These are phyloP conservation scores for Picathartes gymnocephalus DNA, from an alignment of 2,113 vertebrate genomes.

Conservation along the genomic window DNA sequence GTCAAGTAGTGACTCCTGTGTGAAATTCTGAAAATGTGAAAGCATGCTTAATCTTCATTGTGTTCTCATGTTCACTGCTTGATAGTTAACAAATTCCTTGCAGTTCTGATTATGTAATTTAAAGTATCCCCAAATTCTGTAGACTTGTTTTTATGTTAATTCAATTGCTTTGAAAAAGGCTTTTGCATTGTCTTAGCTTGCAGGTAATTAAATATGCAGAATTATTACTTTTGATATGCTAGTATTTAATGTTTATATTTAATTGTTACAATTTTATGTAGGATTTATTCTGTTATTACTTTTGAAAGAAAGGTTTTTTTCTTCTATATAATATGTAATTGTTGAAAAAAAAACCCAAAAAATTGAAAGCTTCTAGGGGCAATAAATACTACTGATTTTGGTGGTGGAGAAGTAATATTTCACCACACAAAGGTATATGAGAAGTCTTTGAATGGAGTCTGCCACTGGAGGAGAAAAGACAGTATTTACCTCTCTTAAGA, in stretches of 20 bases:
- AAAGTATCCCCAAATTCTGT: neutral
- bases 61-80: conserved; percentile 55
- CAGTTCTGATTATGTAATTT: neutral
- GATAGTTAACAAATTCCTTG: neutral
- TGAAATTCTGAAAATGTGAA: conserved; percentile 15
- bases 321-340: neutral
- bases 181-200: conserved; percentile 3
- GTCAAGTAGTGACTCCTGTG: conserved; percentile 22
- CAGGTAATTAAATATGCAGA: neutral
- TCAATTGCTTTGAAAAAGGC: neutral
- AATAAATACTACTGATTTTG: neutral
- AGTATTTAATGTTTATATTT: neutral
- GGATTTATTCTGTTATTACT: neutral
- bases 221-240: neutral
- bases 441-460: neutral
- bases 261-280: neutral
- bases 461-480: neutral
- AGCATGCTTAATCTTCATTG: conserved; percentile 62
- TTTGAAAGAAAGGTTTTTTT: neutral
- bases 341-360: neutral
- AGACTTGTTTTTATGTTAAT: neutral
- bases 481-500: neutral
- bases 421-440: neutral
- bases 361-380: neutral
- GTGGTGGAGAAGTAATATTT: neutral